phyloP scores from a whole-genome alignment of 2,888 invertebrate species.

The Platycheirus albimanus region DNA sequence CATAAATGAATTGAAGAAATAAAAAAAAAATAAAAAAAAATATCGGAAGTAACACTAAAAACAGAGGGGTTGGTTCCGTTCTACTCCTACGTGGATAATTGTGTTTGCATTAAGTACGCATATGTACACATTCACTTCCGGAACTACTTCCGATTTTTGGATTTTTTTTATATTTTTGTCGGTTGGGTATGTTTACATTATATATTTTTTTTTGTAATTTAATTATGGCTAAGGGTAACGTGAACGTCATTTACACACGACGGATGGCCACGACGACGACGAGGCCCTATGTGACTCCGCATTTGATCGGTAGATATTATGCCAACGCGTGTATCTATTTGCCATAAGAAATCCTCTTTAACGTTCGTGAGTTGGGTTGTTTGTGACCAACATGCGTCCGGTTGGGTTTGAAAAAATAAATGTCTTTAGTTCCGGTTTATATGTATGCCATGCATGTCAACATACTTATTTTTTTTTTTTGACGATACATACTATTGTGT shows the following conservation, averaged over 20 bases:
- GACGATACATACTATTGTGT: slow-evolving; percentile 40
- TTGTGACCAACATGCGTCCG: slow-evolving; percentile 70
- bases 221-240: slow-evolving; percentile 62
- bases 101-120: slow-evolving; percentile 68
- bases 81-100: slow-evolving; percentile 60
- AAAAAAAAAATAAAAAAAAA: slow-evolving; percentile 8
- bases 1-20: slow-evolving; percentile 20
- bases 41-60: slow-evolving; percentile 68
- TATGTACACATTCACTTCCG: slow-evolving; percentile 71
- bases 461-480: slow-evolving; percentile 39
- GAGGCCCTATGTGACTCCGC: slow-evolving; percentile 60
- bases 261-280: neutral
- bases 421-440: slow-evolving; percentile 68
- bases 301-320: slow-evolving; percentile 56
- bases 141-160: slow-evolving; percentile 71
- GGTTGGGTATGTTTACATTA: slow-evolving; percentile 8
- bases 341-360: slow-evolving; percentile 35
- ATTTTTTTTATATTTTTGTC: slow-evolving; percentile 27
- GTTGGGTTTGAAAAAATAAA: slow-evolving; percentile 52
- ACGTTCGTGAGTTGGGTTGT: slow-evolving; percentile 44
- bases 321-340: slow-evolving; percentile 31
- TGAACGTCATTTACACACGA: neutral
- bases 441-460: slow-evolving; percentile 36
- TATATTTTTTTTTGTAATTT: slow-evolving; percentile 45
- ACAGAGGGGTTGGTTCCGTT: slow-evolving; percentile 48